These are phyloP conservation scores for Eristalis pertinax DNA, from an alignment of 2,888 invertebrate species.

Conservation along the genomic window DNA sequence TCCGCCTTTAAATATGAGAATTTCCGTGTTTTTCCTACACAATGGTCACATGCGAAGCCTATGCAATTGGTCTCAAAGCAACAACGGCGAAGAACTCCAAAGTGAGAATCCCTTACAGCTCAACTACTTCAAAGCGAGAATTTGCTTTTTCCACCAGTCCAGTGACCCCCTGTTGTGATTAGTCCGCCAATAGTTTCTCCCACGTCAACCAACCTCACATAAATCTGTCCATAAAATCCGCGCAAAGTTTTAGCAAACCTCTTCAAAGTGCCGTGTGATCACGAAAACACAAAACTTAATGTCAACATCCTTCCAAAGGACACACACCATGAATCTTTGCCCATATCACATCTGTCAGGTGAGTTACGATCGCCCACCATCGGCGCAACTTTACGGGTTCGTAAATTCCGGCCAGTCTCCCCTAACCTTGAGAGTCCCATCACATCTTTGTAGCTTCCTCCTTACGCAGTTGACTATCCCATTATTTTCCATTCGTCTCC, in stretches of 20 bases:
- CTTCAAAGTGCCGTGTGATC: neutral
- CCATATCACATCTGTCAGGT: neutral
- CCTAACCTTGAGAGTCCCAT: neutral
- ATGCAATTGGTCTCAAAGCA: no score
- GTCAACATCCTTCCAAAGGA: neutral
- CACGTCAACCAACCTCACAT: no score
- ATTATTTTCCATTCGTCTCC: neutral
- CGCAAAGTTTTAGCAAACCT: neutral
- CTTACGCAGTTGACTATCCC: neutral
- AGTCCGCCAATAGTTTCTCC: no score
- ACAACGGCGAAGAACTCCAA: no score
- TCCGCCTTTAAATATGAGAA: no score
- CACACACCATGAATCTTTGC: neutral
- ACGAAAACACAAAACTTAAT: neutral
- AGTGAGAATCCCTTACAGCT: no score
- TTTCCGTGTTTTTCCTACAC: no score
- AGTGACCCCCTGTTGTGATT: no score
- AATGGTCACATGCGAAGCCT: no score
- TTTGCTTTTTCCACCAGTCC: no score
- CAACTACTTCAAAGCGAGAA: no score
- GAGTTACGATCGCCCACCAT: neutral
- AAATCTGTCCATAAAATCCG: no score
- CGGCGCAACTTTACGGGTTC: neutral
- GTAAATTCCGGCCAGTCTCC: neutral
- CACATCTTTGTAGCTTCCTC: neutral